phyloP scores from a whole-genome alignment of 2,113 vertebrate species.

The Myotis brandtii region DNA sequence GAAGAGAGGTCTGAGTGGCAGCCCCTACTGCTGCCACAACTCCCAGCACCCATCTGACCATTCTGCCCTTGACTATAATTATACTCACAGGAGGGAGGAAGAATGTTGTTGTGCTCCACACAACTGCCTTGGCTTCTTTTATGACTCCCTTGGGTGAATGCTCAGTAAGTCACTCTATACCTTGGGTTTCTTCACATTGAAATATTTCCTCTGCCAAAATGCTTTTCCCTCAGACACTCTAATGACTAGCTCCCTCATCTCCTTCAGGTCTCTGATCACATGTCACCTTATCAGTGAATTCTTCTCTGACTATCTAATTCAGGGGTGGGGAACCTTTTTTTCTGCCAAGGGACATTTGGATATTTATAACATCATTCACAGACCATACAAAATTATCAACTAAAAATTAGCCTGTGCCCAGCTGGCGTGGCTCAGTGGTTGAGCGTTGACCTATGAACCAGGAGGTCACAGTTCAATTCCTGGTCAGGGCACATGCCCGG shows the following conservation, averaged over 20 bases:
- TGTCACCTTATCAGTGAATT: neutral
- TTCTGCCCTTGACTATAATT: neutral
- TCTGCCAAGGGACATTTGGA: too few species aligned
- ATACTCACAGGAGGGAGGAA: neutral
- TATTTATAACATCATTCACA: too few species aligned
- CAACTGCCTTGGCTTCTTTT: neutral
- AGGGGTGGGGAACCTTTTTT: too few species aligned
- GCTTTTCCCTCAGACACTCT: neutral
- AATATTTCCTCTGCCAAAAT: neutral
- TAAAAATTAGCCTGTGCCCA: too few species aligned
- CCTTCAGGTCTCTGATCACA: neutral
- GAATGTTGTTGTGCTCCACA: neutral
- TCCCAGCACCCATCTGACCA: too few species aligned
- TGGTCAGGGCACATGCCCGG: too few species aligned
- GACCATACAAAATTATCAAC: too few species aligned
- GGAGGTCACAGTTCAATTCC: too few species aligned
- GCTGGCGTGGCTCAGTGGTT: too few species aligned
- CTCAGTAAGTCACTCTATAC: neutral
- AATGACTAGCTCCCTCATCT: neutral
- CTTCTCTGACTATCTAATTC: too few species aligned
- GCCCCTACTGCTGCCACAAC: neutral
- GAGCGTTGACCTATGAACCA: too few species aligned
- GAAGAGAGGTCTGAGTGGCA: neutral
- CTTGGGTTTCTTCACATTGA: neutral
- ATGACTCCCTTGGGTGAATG: neutral